Evolutionary conservation across 2,113 vertebrate species (phyloP).

Genomic region (Hemichromis elongatus): DNA sequence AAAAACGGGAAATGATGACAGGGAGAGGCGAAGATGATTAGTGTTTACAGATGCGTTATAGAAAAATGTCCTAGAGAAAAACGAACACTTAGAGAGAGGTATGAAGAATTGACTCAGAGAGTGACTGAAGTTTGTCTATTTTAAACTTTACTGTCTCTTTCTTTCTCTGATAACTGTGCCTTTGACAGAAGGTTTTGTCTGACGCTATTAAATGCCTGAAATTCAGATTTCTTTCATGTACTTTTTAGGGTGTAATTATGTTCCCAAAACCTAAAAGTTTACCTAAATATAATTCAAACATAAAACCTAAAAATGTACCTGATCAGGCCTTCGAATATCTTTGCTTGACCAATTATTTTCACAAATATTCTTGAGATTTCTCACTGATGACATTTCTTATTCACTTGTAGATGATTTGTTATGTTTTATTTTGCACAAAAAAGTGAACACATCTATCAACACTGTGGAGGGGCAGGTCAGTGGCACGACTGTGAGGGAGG

Average conservation of each 20-base stretch:
- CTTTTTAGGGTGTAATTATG: background rate
- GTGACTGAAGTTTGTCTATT: background rate
- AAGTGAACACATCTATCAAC: background rate
- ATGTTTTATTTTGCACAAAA: background rate
- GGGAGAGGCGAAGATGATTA: background rate
- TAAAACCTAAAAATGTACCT: background rate
- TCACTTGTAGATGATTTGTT: background rate
- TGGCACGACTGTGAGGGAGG: background rate
- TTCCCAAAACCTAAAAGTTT: background rate
- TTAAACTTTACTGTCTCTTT: background rate
- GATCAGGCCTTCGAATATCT: background rate
- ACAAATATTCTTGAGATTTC: background rate
- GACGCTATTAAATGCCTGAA: background rate
- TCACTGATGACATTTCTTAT: background rate
- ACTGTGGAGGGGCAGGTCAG: fast-evolving
- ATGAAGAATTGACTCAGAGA: background rate
- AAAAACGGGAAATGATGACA: background rate
- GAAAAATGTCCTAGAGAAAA: background rate
- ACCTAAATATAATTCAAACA: background rate
- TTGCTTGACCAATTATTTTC: background rate
- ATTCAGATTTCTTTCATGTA: background rate
- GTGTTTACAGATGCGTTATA: background rate
- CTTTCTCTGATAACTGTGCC: background rate
- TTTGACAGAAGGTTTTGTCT: background rate
- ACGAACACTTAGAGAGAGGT: background rate